Conservation (phyloP, 2,797 vertebrate species). For the Malacoctenus gilli region DNA sequence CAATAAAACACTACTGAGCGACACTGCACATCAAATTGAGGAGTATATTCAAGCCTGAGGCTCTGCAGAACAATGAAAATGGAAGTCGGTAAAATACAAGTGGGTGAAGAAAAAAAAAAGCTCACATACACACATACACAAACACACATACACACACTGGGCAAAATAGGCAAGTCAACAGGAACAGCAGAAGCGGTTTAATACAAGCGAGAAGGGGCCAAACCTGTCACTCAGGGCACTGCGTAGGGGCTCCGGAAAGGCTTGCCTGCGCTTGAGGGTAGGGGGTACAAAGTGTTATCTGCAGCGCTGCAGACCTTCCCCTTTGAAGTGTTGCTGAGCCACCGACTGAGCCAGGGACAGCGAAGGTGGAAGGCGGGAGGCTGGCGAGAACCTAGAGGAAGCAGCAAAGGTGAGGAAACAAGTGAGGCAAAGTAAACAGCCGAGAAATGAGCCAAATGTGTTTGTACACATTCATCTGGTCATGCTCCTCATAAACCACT, state of each 20-base stretch:
- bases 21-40: conserved; percentile 7
- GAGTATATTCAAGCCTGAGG: conserved; percentile 17
- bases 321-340: conserved; percentile 76
- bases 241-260: conserved; percentile 46
- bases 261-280: conserved; percentile 41
- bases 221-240: conserved; percentile 49
- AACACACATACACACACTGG: background rate
- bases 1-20: conserved; percentile 7
- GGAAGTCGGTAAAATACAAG: conserved; percentile 1
- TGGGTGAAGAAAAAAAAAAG: background rate
- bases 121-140: too few species aligned
- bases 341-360: conserved; percentile 52
- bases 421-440: conserved; percentile 10
- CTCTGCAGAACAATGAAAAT: conserved; percentile 10
- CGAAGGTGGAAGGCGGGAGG: conserved; percentile 48
- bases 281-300: conserved; percentile 72
- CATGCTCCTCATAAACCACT: conserved; percentile 13
- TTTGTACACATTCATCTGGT: conserved; percentile 5
- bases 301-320: conserved; percentile 64
- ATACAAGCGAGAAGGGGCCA: conserved; percentile 21
- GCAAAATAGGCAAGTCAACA: background rate
- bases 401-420: conserved; percentile 46
- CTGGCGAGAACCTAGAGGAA: conserved; percentile 46
- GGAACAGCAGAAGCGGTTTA: conserved; percentile 12
- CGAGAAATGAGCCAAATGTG: conserved; percentile 21